Evolutionary conservation across 2,888 invertebrate genomes (phyloP).

Genomic region (Seira sanloemensis): DNA sequence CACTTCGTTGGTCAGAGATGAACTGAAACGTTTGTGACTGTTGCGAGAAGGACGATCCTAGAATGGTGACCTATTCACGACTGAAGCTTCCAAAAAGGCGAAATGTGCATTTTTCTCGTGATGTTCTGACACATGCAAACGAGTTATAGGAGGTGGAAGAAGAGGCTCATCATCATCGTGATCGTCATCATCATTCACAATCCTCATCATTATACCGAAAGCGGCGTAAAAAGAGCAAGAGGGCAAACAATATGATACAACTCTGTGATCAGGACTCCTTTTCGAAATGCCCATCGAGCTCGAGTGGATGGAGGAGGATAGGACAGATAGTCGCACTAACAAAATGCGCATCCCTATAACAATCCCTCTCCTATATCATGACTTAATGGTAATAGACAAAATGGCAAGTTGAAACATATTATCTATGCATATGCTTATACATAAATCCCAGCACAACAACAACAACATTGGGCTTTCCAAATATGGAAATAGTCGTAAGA

Average conservation of each 20-base stretch:
- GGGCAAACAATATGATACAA: not conserved
- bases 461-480: constrained; percentile 54
- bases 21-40: not conserved
- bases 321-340: too few relatives aligned
- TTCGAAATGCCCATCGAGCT: too few relatives aligned
- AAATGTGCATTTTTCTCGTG: constrained; percentile 14
- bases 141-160: constrained; percentile 40
- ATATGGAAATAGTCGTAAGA: constrained; percentile 51
- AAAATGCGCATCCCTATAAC: too few relatives aligned
- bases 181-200: constrained; percentile 27
- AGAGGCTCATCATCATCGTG: constrained; percentile 24
- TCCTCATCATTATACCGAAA: constrained; percentile 29
- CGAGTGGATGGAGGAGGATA: not conserved
- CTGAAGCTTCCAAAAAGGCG: constrained; percentile 45
- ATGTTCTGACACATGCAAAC: constrained; percentile 25
- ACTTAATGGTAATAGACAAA: not conserved
- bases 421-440: not conserved
- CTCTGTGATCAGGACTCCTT: not conserved
- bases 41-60: constrained; percentile 27
- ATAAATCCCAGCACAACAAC: constrained; percentile 11
- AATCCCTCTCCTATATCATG: too few relatives aligned
- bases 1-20: not conserved
- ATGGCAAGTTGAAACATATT: constrained; percentile 4
- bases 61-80: constrained; percentile 58
- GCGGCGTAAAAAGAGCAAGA: constrained; percentile 6